These are phyloP conservation scores for Antheraea assamensis DNA, from an alignment of 2,888 invertebrate genomes.

Conservation along the genomic window DNA sequence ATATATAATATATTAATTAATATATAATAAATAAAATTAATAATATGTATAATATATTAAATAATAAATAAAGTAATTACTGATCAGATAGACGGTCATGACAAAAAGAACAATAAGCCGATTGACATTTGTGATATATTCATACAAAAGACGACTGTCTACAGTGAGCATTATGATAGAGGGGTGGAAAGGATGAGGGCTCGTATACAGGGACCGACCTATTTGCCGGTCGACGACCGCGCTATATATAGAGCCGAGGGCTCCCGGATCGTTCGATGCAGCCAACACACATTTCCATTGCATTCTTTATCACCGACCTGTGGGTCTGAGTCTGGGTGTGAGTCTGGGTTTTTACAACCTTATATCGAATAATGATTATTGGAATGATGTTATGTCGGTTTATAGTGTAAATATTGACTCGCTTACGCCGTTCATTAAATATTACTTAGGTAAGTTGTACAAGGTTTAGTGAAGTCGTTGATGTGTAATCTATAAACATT, in stretches of 20 bases:
- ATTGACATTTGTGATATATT: not conserved
- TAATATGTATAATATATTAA: no score
- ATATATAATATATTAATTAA: no score
- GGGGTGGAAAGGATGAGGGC: slow-evolving; percentile 28
- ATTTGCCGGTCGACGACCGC: slow-evolving; percentile 71
- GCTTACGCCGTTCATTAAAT: slow-evolving; percentile 32
- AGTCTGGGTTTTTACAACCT: slow-evolving; percentile 30
- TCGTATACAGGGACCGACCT: slow-evolving; percentile 59
- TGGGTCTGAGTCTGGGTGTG: no score
- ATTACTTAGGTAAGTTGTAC: slow-evolving; percentile 35
- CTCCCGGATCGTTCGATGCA: slow-evolving; percentile 54
- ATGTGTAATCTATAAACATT: slow-evolving; percentile 19
- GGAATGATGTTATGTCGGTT: slow-evolving; percentile 26
- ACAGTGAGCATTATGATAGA: slow-evolving; percentile 31
- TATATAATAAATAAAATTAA: no score
- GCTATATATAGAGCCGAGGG: slow-evolving; percentile 68
- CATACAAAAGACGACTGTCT: not conserved
- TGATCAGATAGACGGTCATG: not conserved
- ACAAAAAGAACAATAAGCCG: not conserved
- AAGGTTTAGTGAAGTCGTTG: slow-evolving; percentile 36
- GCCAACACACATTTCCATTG: slow-evolving; percentile 62
- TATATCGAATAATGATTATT: slow-evolving; percentile 11
- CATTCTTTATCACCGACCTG: slow-evolving; percentile 48
- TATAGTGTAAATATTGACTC: slow-evolving; percentile 31
- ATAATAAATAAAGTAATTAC: not conserved